Conservation (phyloP, 1,140 invertebrate genomes). For the Drosophila nikananu region DNA sequence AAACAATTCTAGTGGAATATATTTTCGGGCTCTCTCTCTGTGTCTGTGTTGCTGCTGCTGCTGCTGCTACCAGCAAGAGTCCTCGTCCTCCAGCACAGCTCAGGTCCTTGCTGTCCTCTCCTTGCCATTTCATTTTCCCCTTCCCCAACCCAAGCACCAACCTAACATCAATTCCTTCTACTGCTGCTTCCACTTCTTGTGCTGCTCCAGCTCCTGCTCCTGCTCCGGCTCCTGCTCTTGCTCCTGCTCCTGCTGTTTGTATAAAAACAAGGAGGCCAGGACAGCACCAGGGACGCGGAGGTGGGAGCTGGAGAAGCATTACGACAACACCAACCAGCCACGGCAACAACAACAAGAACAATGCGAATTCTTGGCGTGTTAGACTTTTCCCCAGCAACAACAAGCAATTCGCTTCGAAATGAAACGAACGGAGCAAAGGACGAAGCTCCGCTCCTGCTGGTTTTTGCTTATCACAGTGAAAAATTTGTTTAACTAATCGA, state of each 20-base stretch:
- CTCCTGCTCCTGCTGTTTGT: slow-evolving; percentile 62
- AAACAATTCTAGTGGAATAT: slow-evolving; percentile 79
- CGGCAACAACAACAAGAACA: slow-evolving; percentile 59
- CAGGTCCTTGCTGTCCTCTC: slow-evolving; percentile 30
- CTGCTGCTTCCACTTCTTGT: slow-evolving; percentile 41
- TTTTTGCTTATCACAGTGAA: slow-evolving; percentile 22
- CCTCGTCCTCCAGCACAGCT: slow-evolving; percentile 35
- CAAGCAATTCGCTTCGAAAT: slow-evolving; percentile 51
- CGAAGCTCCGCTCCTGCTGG: slow-evolving; percentile 49
- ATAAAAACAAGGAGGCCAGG: slow-evolving; percentile 63
- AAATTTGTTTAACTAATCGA: not conserved
- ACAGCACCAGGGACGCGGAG: slow-evolving; percentile 7
- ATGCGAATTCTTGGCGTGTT: slow-evolving; percentile 78
- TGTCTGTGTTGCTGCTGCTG: slow-evolving; percentile 15
- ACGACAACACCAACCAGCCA: slow-evolving; percentile 57
- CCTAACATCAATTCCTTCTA: slow-evolving; percentile 51
- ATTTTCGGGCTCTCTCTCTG: slow-evolving; percentile 57
- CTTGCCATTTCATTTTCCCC: slow-evolving; percentile 4
- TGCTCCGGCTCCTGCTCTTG: slow-evolving; percentile 11
- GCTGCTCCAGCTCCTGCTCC: slow-evolving; percentile 30
- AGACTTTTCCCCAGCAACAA: slow-evolving; percentile 73
- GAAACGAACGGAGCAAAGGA: slow-evolving; percentile 47
- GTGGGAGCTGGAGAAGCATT: slow-evolving; percentile 54
- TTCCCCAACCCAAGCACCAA: slow-evolving; percentile 12
- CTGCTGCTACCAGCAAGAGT: slow-evolving; percentile 40